Evolutionary conservation across 2,113 vertebrate species (phyloP).

Genomic region (Corvus moneduloides): DNA sequence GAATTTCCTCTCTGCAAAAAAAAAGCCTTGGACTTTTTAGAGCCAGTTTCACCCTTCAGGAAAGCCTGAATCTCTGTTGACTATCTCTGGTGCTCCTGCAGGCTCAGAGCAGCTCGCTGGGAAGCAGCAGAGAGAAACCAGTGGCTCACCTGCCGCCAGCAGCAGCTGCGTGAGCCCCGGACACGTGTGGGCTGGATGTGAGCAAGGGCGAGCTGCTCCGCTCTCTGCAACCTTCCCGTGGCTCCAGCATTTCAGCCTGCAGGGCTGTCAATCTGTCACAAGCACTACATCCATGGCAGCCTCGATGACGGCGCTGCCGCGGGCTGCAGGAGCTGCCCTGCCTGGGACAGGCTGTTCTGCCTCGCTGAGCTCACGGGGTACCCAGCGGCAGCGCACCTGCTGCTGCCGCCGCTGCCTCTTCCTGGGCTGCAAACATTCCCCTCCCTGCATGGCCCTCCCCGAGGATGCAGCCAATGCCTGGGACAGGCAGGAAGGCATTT

Average conservation of each 20-base stretch:
- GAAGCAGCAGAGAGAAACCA: not conserved
- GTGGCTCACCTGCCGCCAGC: not conserved
- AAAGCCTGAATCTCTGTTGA: not conserved
- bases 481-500: rapidly evolving
- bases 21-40: not conserved
- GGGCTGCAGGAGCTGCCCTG: not conserved
- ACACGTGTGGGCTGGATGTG: not conserved
- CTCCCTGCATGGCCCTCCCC: not conserved
- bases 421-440: not conserved
- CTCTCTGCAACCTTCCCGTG: not conserved
- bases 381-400: not conserved
- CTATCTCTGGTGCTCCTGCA: not conserved
- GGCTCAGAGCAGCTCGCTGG: not conserved
- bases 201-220: not conserved
- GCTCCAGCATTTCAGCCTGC: not conserved
- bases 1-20: rapidly evolving
- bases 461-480: not conserved
- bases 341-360: not conserved
- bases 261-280: not conserved
- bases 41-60: not conserved
- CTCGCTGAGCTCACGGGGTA: not conserved
- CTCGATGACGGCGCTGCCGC: not conserved
- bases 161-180: not conserved
- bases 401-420: not conserved
- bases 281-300: not conserved